phyloP scores from a whole-genome alignment of 1,140 invertebrate species.

The Ephestia elutella region DNA sequence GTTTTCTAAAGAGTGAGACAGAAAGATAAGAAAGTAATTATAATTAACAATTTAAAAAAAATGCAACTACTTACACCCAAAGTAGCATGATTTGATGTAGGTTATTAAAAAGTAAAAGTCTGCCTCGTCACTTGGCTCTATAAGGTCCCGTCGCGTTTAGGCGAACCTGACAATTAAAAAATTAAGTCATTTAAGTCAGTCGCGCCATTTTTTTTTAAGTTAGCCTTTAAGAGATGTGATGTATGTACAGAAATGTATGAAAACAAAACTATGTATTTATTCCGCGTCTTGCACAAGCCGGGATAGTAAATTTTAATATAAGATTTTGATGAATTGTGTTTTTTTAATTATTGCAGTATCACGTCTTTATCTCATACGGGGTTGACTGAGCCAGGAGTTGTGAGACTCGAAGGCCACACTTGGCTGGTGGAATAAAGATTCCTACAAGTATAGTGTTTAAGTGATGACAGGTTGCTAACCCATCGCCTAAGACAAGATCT shows the following conservation, averaged over 20 bases:
- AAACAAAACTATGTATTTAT: constrained; percentile 8
- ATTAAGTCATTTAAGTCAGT: constrained; percentile 51
- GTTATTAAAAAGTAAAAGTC: too few species aligned
- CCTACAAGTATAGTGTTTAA: too few species aligned
- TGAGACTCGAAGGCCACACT: too few species aligned
- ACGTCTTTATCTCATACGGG: too few species aligned
- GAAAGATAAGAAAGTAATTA: background rate
- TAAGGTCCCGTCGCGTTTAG: constrained; percentile 26
- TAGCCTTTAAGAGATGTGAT: constrained; percentile 49
- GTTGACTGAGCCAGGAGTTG: too few species aligned
- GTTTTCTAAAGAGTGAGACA: too few species aligned
- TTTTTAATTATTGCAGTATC: constrained; percentile 37
- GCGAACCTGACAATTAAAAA: constrained; percentile 33
- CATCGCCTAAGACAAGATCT: too few species aligned
- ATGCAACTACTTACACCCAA: too few species aligned
- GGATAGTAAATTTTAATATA: constrained; percentile 43
- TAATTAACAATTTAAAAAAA: too few species aligned
- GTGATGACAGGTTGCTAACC: too few species aligned
- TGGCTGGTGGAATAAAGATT: too few species aligned
- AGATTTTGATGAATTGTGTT: constrained; percentile 49
- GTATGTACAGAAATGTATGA: constrained; percentile 35
- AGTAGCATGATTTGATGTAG: too few species aligned
- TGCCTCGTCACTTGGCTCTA: background rate
- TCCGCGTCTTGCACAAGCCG: background rate
- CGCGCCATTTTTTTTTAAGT: constrained; percentile 55